Conservation (phyloP, 2,888 invertebrate species). For the Amblyjoppa fuscipennis region DNA sequence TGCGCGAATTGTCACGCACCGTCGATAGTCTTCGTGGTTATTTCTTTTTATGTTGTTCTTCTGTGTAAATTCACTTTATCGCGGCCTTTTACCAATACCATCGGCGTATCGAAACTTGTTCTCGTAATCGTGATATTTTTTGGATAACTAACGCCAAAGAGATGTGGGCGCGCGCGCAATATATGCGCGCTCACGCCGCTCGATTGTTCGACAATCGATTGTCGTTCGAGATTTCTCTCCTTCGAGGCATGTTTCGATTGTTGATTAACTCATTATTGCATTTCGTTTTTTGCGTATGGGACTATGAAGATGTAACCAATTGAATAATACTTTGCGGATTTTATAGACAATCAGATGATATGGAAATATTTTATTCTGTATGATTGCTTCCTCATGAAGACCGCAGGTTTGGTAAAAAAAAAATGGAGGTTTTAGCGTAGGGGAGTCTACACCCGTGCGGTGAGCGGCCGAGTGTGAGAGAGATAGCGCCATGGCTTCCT, state of each 20-base stretch:
- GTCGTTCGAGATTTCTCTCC: neutral
- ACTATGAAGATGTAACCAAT: neutral
- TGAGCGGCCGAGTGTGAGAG: no score
- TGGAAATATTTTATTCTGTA: no score
- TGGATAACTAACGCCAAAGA: slow-evolving; percentile 68
- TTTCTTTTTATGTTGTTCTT: slow-evolving; percentile 34
- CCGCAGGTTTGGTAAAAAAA: no score
- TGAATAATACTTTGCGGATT: neutral
- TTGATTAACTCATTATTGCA: neutral
- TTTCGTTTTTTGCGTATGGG: neutral
- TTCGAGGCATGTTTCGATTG: neutral
- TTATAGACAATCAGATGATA: neutral
- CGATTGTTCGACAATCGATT: neutral
- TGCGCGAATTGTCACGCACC: slow-evolving; percentile 6
- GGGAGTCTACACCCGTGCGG: no score
- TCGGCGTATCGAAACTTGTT: slow-evolving; percentile 49
- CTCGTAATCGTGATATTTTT: slow-evolving; percentile 61
- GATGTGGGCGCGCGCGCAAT: slow-evolving; percentile 1
- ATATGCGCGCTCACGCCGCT: neutral
- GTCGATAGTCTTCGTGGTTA: neutral
- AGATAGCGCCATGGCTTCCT: no score
- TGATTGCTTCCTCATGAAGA: no score
- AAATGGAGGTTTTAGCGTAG: no score
- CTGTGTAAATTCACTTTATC: slow-evolving; percentile 35
- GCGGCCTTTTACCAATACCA: slow-evolving; percentile 11